Conservation (phyloP, 2,113 vertebrate species). For the Tautogolabrus adspersus region DNA sequence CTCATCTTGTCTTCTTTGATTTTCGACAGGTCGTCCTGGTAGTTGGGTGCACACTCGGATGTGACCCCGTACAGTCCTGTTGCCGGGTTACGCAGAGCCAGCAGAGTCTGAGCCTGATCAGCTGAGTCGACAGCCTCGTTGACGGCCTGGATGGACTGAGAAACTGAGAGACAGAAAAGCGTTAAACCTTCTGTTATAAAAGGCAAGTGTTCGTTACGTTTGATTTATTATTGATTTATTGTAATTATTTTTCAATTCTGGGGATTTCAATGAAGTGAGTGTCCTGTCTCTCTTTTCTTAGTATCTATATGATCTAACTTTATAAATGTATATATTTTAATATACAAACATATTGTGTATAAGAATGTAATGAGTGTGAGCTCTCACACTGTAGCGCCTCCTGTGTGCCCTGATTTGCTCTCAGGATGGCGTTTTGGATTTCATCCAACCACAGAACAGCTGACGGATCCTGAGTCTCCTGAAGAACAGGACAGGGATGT, state of each 20-base stretch:
- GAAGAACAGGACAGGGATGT: constrained; percentile 29
- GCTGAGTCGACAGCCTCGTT: constrained; percentile 91
- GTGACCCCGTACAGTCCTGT: constrained; percentile 94
- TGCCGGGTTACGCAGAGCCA: constrained; percentile 86
- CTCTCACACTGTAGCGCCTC: constrained; percentile 92
- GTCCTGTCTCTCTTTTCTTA: too few species aligned
- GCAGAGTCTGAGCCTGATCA: constrained; percentile 86
- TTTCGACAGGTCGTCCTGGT: constrained; percentile 89
- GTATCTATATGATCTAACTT: too few species aligned
- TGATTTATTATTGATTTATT: too few species aligned
- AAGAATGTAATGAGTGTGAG: background rate
- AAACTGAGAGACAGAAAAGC: constrained; percentile 83
- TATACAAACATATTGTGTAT: too few species aligned
- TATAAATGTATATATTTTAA: too few species aligned
- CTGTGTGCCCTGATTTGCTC: constrained; percentile 91
- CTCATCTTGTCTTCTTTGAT: constrained; percentile 84
- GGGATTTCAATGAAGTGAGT: too few species aligned
- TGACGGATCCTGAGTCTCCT: constrained; percentile 96
- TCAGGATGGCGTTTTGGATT: constrained; percentile 92
- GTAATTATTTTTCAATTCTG: too few species aligned
- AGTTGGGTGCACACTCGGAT: constrained; percentile 89
- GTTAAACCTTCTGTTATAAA: too few species aligned
- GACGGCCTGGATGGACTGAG: constrained; percentile 90
- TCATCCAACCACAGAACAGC: constrained; percentile 98
- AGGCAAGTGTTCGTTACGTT: too few species aligned